phyloP scores from a whole-genome alignment of 2,797 vertebrate genomes.

The Microchirus variegatus region DNA sequence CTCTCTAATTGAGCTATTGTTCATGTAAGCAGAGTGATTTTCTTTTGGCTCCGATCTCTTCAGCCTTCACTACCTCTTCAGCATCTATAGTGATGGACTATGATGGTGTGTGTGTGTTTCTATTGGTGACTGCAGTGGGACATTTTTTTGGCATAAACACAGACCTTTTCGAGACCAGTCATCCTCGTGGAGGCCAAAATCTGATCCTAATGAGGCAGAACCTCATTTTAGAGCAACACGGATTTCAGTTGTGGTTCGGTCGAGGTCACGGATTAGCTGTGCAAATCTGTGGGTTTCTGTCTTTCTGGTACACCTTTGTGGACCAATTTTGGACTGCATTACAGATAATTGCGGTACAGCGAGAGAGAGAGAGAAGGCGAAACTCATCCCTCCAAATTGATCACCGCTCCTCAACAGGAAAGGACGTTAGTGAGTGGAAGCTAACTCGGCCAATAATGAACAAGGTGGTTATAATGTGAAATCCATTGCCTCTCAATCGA shows the following conservation, averaged over 20 bases:
- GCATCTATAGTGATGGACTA: constrained; percentile 34
- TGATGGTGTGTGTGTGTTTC: constrained; percentile 1
- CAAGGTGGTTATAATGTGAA: constrained; percentile 74
- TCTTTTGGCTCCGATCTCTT: constrained; percentile 31
- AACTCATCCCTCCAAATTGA: constrained; percentile 66
- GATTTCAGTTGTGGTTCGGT: no score
- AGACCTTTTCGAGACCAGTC: no score
- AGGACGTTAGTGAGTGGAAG: constrained; percentile 62
- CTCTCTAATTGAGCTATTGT: constrained; percentile 76
- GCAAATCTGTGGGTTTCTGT: no score
- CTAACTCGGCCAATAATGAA: constrained; percentile 75
- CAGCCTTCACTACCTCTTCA: constrained; percentile 14
- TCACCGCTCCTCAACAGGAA: constrained; percentile 61
- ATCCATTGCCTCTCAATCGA: constrained; percentile 74
- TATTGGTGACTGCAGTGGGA: no score
- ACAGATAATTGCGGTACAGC: neutral
- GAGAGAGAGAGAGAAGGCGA: constrained; percentile 13
- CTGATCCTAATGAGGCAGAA: no score
- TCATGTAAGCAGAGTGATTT: constrained; percentile 67
- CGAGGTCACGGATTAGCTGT: no score
- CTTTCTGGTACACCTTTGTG: neutral
- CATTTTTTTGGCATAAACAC: no score
- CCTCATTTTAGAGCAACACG: no score
- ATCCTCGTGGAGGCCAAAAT: no score
- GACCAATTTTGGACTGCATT: neutral